These are phyloP conservation scores for Meta bourneti DNA, from an alignment of 2,888 invertebrate species.

Conservation along the genomic window DNA sequence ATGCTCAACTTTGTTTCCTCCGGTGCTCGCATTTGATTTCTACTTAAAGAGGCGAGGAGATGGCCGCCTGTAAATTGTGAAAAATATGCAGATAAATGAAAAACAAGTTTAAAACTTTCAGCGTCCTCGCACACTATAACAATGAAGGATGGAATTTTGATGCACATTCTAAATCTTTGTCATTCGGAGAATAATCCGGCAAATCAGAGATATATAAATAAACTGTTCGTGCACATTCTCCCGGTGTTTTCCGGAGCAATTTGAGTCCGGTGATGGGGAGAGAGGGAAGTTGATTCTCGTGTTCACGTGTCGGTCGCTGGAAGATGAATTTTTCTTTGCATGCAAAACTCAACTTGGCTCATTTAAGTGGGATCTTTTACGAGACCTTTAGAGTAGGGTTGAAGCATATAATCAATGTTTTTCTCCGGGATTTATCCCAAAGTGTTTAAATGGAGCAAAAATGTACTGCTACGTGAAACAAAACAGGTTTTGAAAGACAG, in stretches of 20 bases:
- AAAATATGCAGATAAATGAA: constrained; percentile 74
- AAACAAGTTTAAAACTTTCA: constrained; percentile 68
- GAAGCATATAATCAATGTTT: constrained; percentile 4
- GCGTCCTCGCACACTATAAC: constrained; percentile 43
- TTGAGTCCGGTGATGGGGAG: constrained; percentile 21
- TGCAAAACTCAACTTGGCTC: constrained; percentile 58
- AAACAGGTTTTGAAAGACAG: no score
- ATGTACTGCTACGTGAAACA: background rate
- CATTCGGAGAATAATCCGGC: constrained; percentile 35
- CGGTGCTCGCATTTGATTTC: constrained; percentile 51
- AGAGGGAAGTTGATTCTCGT: constrained; percentile 67
- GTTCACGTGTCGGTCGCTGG: constrained; percentile 56
- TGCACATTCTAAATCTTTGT: constrained; percentile 59
- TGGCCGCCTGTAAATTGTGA: constrained; percentile 59
- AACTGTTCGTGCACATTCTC: constrained; percentile 51
- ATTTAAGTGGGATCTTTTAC: constrained; percentile 46
- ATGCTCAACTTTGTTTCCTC: constrained; percentile 46
- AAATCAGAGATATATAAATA: constrained; percentile 68
- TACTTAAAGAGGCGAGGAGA: constrained; percentile 44
- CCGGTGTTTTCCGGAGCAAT: constrained; percentile 52
- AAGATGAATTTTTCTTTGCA: constrained; percentile 67
- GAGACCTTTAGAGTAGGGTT: background rate
- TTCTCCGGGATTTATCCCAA: background rate
- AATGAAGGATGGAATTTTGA: constrained; percentile 72
- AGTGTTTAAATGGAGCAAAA: background rate